Base-by-base conservation (phyloP, 1,140 invertebrate species). In the Spodoptera frugiperda region DNA sequence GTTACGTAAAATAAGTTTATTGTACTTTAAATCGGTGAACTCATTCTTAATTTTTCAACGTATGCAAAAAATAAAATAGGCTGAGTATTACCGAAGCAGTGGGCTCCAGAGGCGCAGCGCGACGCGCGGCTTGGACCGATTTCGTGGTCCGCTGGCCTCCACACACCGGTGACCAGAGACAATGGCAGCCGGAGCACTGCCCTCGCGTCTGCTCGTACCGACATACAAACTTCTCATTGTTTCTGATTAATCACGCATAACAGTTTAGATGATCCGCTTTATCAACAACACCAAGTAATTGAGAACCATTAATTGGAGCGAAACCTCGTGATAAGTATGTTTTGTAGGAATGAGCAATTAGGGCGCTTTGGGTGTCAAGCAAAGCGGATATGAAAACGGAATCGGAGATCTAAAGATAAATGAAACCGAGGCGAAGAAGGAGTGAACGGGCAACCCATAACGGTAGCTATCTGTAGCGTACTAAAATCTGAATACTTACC, bases 121-220 rank as follows among this genome's bases (percentile, higher is more conserved):
- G 77, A 74, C 70, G 84, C 76, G 76, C 82, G 82, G 84, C 83
- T 85, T 83, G 87, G 84, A 90, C 77, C 90, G 89, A 92, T 92
- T 91, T 92, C 88, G 87, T 90, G 90, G 87, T 91, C 85, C 81
- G 87, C 83, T 89, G 88, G 67, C 76, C 86, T 86, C 84, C 83
- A 91, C 89, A 92, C 88, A 81, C 89, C 86, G 86, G 77, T 92
- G 88, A 70, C 57, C 84, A 86, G 72, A 85, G 82, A 92, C 90
- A 92, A 92, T 91, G 87, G 81, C 81, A 51, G 76, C 70, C 82
- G 79, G 88, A 86, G 87, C 87, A 86, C 79, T 89, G 87, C 85
- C 87, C 89, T 87, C 84, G 76, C 67, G 76, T 77, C 80, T 79
- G 82, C 78, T 81, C 81, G 77, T 76, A 78, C 79, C 73, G 70